phyloP scores from a whole-genome alignment of 1,140 invertebrate genomes.

The Drosophila sturtevanti region DNA sequence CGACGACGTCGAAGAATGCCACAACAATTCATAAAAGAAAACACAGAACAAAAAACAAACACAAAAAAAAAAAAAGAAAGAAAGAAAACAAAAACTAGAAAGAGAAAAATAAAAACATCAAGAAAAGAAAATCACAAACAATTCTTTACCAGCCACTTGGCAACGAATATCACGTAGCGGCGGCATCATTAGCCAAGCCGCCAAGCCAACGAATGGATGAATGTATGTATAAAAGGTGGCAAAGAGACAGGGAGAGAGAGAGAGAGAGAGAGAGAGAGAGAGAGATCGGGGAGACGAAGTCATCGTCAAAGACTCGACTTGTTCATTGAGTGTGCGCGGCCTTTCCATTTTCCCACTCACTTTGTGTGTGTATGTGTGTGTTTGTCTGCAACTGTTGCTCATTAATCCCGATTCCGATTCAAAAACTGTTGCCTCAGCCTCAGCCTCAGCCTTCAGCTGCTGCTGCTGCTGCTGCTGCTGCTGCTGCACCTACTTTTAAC shows the following conservation, averaged over 20 bases:
- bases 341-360: conserved; percentile 79
- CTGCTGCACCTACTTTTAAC: conserved; percentile 75
- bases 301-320: conserved; percentile 27
- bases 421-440: conserved; percentile 5
- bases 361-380: conserved; percentile 41
- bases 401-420: conserved; percentile 69
- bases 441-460: too few species aligned
- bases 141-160: conserved; percentile 74
- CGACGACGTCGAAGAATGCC: conserved; percentile 63
- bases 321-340: conserved; percentile 58
- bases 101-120: background rate
- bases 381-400: conserved; percentile 70
- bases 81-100: conserved; percentile 33
- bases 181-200: conserved; percentile 75
- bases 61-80: conserved; percentile 22
- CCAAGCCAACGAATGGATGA: conserved; percentile 33
- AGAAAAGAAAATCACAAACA: conserved; percentile 45
- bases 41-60: conserved; percentile 18
- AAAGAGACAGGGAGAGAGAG: background rate
- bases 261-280: conserved; percentile 10
- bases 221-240: too few species aligned
- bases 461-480: background rate
- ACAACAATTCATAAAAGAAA: conserved; percentile 73
- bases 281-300: conserved; percentile 13
- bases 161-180: conserved; percentile 76